Conservation (phyloP, 2,113 vertebrate genomes). For the Ageneiosus marmoratus region DNA sequence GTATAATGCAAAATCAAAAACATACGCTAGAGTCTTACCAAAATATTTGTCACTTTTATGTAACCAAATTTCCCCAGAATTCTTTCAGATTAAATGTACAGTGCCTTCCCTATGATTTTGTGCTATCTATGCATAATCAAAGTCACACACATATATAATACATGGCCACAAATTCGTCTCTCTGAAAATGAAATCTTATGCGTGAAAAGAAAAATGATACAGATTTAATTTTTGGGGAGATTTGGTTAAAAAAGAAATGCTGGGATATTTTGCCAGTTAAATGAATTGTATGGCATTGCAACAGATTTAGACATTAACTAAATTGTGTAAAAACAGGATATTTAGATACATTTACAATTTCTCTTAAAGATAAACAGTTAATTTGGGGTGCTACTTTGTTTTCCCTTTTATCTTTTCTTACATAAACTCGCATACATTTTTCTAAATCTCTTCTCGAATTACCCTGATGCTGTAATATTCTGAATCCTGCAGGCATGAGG, state of each 20-base stretch:
- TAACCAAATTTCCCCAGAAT: neutral
- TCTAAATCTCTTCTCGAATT: neutral
- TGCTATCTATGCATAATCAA: neutral
- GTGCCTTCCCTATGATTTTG: neutral
- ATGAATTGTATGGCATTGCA: neutral
- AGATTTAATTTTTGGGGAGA: neutral
- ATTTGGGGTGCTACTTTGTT: neutral
- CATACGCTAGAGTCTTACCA: neutral
- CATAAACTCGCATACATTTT: neutral
- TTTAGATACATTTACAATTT: neutral
- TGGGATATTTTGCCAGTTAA: neutral
- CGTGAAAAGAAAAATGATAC: neutral
- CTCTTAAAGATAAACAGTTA: neutral
- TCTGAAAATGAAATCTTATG: neutral
- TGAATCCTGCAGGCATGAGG: constrained; percentile 82
- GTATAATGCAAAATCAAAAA: neutral
- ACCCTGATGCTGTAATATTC: neutral
- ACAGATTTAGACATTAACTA: neutral
- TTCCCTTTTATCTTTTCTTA: neutral
- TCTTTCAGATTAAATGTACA: neutral
- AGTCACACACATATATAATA: neutral
- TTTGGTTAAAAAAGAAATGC: neutral
- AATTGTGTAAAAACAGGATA: neutral
- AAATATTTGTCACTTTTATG: neutral
- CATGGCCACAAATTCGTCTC: neutral